Conservation (phyloP, 2,888 invertebrate genomes). For the Polietes domitor region DNA sequence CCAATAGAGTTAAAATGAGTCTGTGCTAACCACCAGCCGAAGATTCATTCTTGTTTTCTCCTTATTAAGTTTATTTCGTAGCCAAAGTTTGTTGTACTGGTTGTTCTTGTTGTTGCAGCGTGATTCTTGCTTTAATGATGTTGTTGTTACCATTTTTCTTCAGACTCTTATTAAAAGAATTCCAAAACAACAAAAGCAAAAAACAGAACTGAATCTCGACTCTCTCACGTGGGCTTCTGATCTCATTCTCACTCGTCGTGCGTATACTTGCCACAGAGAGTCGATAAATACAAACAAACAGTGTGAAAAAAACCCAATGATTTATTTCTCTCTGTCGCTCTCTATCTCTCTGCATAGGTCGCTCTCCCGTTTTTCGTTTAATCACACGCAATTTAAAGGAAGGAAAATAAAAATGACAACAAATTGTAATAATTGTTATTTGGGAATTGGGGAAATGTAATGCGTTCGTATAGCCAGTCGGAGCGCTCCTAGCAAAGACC, state of each 20-base stretch:
- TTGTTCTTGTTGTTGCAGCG: constrained; percentile 12
- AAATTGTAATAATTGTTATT: constrained; percentile 66
- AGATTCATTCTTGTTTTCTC: background rate
- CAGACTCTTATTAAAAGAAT: constrained; percentile 62
- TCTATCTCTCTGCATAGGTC: background rate
- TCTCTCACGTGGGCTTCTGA: constrained; percentile 62
- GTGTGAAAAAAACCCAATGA: constrained; percentile 23
- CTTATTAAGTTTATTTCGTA: constrained; percentile 14
- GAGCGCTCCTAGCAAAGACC: background rate
- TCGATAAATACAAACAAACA: background rate
- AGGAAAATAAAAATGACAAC: constrained; percentile 50
- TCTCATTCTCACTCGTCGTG: background rate
- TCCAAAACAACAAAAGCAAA: constrained; percentile 48
- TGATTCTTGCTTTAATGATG: constrained; percentile 59
- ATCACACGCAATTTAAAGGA: constrained; percentile 55
- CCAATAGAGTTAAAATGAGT: background rate
- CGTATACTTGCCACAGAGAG: background rate
- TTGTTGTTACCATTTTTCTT: constrained; percentile 57
- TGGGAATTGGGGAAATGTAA: constrained; percentile 63
- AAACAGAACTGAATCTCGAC: background rate
- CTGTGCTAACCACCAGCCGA: background rate
- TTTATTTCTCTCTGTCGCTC: constrained; percentile 12
- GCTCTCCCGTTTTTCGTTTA: constrained; percentile 35
- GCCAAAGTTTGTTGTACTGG: background rate
- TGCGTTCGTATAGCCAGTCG: background rate